A percentile compares a stretch with the other conserved stretches of the same genome.
phyloP scores from a whole-genome alignment of 2,113 vertebrate species.

The Psittacara wagleri region DNA sequence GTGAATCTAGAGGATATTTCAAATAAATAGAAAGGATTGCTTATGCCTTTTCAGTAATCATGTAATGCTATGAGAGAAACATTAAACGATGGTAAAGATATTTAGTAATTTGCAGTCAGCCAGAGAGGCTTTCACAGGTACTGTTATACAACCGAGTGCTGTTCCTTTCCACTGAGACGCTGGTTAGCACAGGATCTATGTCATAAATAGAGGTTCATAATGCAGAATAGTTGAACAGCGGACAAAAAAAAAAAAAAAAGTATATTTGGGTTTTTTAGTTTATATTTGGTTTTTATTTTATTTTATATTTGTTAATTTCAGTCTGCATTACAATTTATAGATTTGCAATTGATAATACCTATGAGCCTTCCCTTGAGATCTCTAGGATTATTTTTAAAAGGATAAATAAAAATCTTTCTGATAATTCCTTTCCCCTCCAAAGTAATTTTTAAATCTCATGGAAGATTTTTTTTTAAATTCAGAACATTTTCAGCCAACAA shows the following conservation, averaged over 20 bases:
- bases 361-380: not conserved
- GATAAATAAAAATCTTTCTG: conserved; percentile 8
- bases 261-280: not conserved
- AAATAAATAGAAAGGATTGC: conserved; percentile 48
- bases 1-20: conserved; percentile 70
- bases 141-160: not conserved
- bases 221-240: not conserved
- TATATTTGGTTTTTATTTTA: not conserved
- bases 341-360: not conserved
- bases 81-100: conserved; percentile 46
- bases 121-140: conserved; percentile 36
- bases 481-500: conserved; percentile 3
- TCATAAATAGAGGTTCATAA: conserved; percentile 17
- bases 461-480: conserved; percentile 40
- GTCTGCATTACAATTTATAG: not conserved
- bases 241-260: conserved; percentile 34
- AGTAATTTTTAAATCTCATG: not conserved
- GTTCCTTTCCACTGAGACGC: conserved; percentile 25
- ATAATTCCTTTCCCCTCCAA: not conserved
- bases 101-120: conserved; percentile 19
- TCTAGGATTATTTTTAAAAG: not conserved
- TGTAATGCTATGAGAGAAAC: conserved; percentile 31
- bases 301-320: not conserved
- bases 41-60: conserved; percentile 38
- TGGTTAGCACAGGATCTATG: conserved; percentile 31